Evolutionary conservation across 2,888 invertebrate species (phyloP).

Genomic region (Onthophagus sagittarius): DNA sequence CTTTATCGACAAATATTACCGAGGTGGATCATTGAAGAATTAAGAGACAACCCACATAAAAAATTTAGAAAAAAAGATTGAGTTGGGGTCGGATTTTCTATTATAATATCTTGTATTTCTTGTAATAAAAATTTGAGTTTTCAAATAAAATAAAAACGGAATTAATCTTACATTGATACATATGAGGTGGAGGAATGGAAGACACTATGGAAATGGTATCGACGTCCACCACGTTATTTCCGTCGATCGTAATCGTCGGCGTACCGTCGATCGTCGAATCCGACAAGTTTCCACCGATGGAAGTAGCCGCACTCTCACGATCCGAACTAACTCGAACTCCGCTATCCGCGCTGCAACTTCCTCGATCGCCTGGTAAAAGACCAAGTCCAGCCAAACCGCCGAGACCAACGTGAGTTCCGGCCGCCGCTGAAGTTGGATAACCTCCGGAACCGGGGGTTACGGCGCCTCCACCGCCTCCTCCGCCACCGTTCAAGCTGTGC

Average conservation of each 20-base stretch:
- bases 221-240: slow-evolving; percentile 60
- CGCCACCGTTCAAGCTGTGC: slow-evolving; percentile 53
- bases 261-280: slow-evolving; percentile 75
- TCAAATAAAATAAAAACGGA: not conserved
- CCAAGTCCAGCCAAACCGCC: slow-evolving; percentile 47
- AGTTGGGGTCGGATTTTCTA: not conserved
- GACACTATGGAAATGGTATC: slow-evolving; percentile 70
- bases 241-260: slow-evolving; percentile 56
- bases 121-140: not conserved
- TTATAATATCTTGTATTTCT: too few species aligned
- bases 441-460: slow-evolving; percentile 59
- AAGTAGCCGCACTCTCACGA: slow-evolving; percentile 74
- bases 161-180: slow-evolving; percentile 64
- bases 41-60: not conserved
- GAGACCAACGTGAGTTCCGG: not conserved
- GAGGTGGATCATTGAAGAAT: not conserved
- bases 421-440: slow-evolving; percentile 45
- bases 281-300: slow-evolving; percentile 76
- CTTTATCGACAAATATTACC: not conserved
- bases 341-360: slow-evolving; percentile 83
- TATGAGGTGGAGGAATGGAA: slow-evolving; percentile 62
- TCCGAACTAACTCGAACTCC: slow-evolving; percentile 83
- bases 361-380: slow-evolving; percentile 63
- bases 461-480: slow-evolving; percentile 55
- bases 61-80: not conserved